phyloP scores from a whole-genome alignment of 2,797 vertebrate genomes.

The Emydoidea blandingii region DNA sequence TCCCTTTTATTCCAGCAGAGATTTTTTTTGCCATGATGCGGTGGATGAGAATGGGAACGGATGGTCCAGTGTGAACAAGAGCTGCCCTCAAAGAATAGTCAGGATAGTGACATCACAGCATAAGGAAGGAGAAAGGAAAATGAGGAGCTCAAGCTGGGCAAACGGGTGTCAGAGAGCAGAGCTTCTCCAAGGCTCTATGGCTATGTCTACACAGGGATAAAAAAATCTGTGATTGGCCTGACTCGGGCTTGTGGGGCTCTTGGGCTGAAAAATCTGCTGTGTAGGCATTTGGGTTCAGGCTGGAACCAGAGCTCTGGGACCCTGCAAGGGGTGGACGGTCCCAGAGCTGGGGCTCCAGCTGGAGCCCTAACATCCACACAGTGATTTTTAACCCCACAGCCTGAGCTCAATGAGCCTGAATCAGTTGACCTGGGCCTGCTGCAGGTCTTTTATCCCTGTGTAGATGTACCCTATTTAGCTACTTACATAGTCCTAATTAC shows the following conservation, averaged over 20 bases:
- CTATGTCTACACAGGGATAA: not conserved
- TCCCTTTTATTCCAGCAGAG: fast-evolving
- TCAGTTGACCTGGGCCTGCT: not conserved
- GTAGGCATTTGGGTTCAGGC: not conserved
- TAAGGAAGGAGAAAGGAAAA: not conserved
- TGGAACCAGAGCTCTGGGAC: fast-evolving
- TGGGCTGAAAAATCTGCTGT: not conserved
- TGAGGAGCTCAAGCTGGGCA: not conserved
- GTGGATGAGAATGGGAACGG: not conserved
- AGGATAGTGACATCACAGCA: not conserved
- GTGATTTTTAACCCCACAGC: not conserved
- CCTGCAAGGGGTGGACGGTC: not conserved
- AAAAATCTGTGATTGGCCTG: not conserved
- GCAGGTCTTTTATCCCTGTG: not conserved
- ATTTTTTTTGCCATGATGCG: not conserved
- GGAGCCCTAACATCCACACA: not conserved
- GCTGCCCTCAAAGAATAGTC: not conserved
- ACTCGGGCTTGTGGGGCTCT: not conserved
- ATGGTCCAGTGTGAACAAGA: not conserved
- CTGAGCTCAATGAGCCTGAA: not conserved
- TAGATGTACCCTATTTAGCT: not conserved
- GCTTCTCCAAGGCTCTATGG: fast-evolving
- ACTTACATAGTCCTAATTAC: not conserved
- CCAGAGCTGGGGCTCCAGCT: not conserved
- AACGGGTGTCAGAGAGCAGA: not conserved